Percentiles rank a stretch among this genome's conserved stretches.
Conservation (phyloP, 2,888 invertebrate genomes). For the Meteorus cinctellus region DNA sequence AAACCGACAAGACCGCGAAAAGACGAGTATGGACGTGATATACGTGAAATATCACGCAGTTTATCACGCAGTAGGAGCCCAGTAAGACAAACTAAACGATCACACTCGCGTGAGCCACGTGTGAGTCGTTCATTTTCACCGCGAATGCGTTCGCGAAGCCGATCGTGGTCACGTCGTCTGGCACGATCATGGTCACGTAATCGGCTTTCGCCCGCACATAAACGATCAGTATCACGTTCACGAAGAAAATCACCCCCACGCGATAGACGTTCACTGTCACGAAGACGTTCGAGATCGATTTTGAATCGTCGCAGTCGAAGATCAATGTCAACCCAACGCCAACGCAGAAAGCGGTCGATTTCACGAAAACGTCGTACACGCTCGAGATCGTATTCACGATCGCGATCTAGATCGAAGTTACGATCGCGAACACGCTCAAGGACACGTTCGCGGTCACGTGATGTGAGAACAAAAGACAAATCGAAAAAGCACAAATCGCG, state of each 20-base stretch:
- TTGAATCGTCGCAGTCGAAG: conserved; percentile 34
- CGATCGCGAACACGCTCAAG: conserved; percentile 49
- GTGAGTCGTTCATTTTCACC: conserved; percentile 35
- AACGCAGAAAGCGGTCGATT: conserved; percentile 48
- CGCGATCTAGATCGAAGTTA: conserved; percentile 31
- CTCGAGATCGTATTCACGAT: conserved; percentile 57
- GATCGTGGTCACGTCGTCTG: conserved; percentile 56
- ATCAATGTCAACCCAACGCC: conserved; percentile 36
- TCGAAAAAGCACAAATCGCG: conserved; percentile 69
- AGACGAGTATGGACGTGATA: conserved; percentile 87
- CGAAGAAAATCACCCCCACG: conserved; percentile 63
- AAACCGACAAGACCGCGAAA: conserved; percentile 78
- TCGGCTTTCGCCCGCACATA: conserved; percentile 58
- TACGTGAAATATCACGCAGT: conserved; percentile 67
- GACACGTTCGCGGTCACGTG: conserved; percentile 39
- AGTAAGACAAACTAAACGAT: conserved; percentile 18
- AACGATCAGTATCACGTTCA: conserved; percentile 59
- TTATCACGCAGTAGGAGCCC: conserved; percentile 59
- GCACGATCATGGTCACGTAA: conserved; percentile 64
- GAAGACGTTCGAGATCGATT: conserved; percentile 56
- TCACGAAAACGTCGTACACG: conserved; percentile 58
- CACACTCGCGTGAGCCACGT: conserved; percentile 48
- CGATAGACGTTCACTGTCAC: conserved; percentile 56
- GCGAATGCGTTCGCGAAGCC: conserved; percentile 50
- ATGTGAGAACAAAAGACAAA: conserved; percentile 64